Base-by-base conservation (phyloP, 1,140 invertebrate species). In the Antheraea mylitta region DNA sequence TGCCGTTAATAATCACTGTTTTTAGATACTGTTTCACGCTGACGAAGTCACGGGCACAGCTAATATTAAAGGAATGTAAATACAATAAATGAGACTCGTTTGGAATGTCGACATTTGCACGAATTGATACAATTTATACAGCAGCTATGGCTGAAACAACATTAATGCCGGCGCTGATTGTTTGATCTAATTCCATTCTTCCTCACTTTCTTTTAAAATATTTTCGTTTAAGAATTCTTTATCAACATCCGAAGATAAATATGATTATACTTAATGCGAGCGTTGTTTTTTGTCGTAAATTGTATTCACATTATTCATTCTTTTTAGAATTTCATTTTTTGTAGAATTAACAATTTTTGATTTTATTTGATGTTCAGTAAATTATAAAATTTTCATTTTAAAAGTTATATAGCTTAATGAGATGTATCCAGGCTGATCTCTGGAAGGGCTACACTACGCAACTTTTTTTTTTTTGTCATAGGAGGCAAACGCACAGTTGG, bases 91-190 rank as follows among this genome's bases (percentile, higher is more conserved):
- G 13, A 36, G 19, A 30, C 37, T 37, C 61, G 30, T 63, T 63
- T 37, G 36, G 37, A 18, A 63, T 63, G 37, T 45, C 38, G n/a
- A 38, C 58, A 71, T 63, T 48, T 69, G 37, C 63, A 16, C 38
- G 16, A 60, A 68, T 63, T 65, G 48, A 66, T 70, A 37, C 58
- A 48, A 72, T 68, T 72, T 68, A 58, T 68, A 19, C 64, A 63
- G 61, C 5, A 63, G 61, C 61, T 63, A 63, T 37, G 37, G 22
- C 61, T 37, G 19, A 36, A 22, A n/a, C 19, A 36, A 37, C 37
- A 18, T 63, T 63, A 63, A 18, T 37, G 61, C 22, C 16, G 61
- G 16, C 61, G 30, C 37, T 37, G 30, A 37, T 36, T 37, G 30
- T 63, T 37, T 63, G 19, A 63, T 37, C 13, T 53, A 53, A 53